phyloP scores from a whole-genome alignment of 2,888 invertebrate species.

The Trypoxylon attenuatum region DNA sequence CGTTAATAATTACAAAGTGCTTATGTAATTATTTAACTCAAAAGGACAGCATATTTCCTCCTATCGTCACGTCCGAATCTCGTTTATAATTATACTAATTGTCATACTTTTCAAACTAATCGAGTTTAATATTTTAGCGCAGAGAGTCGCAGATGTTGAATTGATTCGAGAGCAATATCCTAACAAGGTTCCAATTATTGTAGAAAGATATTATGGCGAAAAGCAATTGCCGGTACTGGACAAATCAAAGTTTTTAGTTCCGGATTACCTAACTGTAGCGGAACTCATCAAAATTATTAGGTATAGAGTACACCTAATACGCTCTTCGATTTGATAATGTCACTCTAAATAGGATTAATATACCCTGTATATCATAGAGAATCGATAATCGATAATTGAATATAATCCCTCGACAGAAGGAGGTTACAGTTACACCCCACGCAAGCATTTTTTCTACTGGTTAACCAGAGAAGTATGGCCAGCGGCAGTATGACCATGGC shows the following conservation, averaged over 20 bases:
- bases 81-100: too few species aligned
- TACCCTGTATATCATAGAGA: background rate
- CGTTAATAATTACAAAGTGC: background rate
- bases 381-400: conserved; percentile 3
- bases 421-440: conserved; percentile 79
- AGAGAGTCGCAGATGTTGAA: conserved; percentile 65
- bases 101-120: background rate
- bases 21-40: background rate
- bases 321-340: too few species aligned
- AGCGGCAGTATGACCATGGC: conserved; percentile 88
- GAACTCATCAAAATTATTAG: conserved; percentile 91
- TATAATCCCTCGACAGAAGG: conserved; percentile 71
- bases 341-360: background rate
- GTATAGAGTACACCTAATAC: too few species aligned
- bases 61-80: background rate
- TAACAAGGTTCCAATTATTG: conserved; percentile 82
- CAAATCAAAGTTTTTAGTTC: conserved; percentile 91
- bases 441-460: conserved; percentile 88
- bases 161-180: conserved; percentile 65
- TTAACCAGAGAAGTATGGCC: conserved; percentile 88
- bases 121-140: conserved; percentile 49
- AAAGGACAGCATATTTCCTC: background rate
- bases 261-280: conserved; percentile 92
- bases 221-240: conserved; percentile 84
- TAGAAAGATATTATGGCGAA: conserved; percentile 88